Evolutionary conservation across 2,888 invertebrate species (phyloP), one percentile per base, ranked within the genome.

Genomic region (Parnassius orleans): DNA sequence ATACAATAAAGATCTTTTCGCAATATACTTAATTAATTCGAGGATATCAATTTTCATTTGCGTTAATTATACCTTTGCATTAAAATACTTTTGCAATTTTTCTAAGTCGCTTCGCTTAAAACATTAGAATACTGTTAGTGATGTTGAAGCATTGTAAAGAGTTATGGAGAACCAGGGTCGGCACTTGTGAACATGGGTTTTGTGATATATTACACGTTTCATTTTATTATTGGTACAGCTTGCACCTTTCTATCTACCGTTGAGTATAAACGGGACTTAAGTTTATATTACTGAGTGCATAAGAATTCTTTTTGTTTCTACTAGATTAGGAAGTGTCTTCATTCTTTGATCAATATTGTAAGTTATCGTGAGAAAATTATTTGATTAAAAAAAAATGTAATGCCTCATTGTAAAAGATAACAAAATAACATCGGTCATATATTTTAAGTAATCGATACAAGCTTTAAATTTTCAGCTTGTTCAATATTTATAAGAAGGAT

Each of bases 171-270:
- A 67, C 67, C 66, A 62, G 65, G 64, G 61, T 68, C 67, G 65
- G 55, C 62, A 65, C 67, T 68, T 63, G 68, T 70, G 69, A 61
- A 71, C 74, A 68, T 63, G 65, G 66, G 66, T 68, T 65, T 67
- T 59, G 66, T 71, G 73, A 79, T 77, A 74, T 73, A 77, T 65
- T 71, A 69, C 68, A 63, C 57, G 58, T 70, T 69, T 69, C 71
- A 72, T 72, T 74, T 72, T 69, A 73, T 72, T 72, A 68, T 71
- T 66, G 61, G 68, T 72, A 66, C 65, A 64, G 56, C 70, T 70
- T 70, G 70, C 67, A 73, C 73, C 69, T 62, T 57, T n/a, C 60
- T 59, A 15, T 47, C 47, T 15, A 24, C 2, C 33, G 43, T 2
- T n/a, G 33, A 10, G 12, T 41, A 12, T 53, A 3, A 14, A 53